A percentile compares a stretch with the other conserved stretches of the same genome.
These are phyloP conservation scores for Eupithecia dodoneata DNA, from an alignment of 2,888 invertebrate genomes.

Conservation along the genomic window DNA sequence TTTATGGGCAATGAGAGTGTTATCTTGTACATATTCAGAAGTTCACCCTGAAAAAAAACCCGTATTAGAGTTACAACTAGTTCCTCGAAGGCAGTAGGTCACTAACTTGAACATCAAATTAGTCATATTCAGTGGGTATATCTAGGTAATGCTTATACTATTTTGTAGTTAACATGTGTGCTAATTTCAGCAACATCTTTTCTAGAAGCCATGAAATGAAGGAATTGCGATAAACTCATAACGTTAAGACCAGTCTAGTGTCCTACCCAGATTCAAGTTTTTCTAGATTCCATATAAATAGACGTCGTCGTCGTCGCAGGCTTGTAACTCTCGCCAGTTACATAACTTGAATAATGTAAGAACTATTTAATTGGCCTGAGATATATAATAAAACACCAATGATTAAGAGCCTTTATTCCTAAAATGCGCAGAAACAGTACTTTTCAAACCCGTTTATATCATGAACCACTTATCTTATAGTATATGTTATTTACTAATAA, in stretches of 20 bases:
- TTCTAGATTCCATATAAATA: constrained; percentile 15
- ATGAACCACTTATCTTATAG: too few species aligned
- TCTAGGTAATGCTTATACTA: not conserved
- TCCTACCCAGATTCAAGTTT: constrained; percentile 9
- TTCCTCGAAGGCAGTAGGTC: not conserved
- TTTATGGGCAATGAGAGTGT: not conserved
- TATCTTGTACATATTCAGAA: not conserved
- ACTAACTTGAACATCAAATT: not conserved
- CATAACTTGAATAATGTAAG: not conserved
- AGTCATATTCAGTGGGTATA: not conserved
- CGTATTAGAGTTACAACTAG: not conserved
- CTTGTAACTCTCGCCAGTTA: not conserved
- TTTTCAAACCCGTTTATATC: too few species aligned
- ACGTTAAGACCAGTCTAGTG: not conserved
- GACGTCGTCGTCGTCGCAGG: not conserved
- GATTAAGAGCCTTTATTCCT: too few species aligned
- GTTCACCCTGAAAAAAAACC: not conserved
- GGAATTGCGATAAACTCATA: not conserved
- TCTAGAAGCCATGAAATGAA: not conserved
- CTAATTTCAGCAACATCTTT: not conserved
- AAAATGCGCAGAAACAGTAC: too few species aligned
- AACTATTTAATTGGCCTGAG: not conserved
- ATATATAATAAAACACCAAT: not conserved
- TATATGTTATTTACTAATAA: too few species aligned
- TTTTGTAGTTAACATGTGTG: not conserved